Percentiles rank a stretch among this genome's conserved stretches.
phyloP scores from a whole-genome alignment of 23 tunicate genomes.

The Trididemnum miniatum region DNA sequence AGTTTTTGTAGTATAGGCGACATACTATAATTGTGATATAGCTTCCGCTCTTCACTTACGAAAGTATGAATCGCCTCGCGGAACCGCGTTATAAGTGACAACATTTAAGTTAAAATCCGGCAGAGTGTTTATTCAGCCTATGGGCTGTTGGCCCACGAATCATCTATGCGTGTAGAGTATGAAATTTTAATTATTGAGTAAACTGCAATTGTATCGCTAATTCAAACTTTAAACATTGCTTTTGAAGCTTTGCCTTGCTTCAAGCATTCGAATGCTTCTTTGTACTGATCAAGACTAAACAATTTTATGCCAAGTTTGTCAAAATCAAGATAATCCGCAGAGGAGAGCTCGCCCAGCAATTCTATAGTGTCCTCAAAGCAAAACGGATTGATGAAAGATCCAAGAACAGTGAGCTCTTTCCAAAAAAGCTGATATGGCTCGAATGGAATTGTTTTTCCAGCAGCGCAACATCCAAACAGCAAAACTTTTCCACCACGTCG shows the following conservation, averaged over 20 bases:
- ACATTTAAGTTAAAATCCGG: too few relatives aligned
- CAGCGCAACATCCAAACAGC: conserved; percentile 92
- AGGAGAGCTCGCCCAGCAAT: conserved; percentile 40
- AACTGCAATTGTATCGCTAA: too few relatives aligned
- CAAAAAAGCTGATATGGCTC: conserved; percentile 85
- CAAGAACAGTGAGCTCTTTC: conserved; percentile 78
- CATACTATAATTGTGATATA: too few relatives aligned
- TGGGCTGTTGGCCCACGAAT: too few relatives aligned
- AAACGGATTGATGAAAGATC: conserved; percentile 76
- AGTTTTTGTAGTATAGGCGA: too few relatives aligned
- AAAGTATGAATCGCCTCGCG: too few relatives aligned
- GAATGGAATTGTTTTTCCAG: conserved; percentile 70
- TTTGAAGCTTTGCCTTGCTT: conserved; percentile 74
- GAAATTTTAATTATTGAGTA: too few relatives aligned
- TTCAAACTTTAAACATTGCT: conserved; percentile 63
- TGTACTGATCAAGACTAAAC: conserved; percentile 40
- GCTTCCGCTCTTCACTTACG: too few relatives aligned
- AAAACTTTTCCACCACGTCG: conserved; percentile 73
- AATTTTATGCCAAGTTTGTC: conserved; percentile 64
- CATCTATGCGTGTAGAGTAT: too few relatives aligned
- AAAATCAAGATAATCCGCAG: conserved; percentile 34
- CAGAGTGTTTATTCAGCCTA: too few relatives aligned
- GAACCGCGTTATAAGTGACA: too few relatives aligned
- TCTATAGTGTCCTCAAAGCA: conserved; percentile 78
- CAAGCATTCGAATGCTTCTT: conserved; percentile 60